Conservation (phyloP, 2,797 vertebrate species). For the Cyprinodon diabolis region DNA sequence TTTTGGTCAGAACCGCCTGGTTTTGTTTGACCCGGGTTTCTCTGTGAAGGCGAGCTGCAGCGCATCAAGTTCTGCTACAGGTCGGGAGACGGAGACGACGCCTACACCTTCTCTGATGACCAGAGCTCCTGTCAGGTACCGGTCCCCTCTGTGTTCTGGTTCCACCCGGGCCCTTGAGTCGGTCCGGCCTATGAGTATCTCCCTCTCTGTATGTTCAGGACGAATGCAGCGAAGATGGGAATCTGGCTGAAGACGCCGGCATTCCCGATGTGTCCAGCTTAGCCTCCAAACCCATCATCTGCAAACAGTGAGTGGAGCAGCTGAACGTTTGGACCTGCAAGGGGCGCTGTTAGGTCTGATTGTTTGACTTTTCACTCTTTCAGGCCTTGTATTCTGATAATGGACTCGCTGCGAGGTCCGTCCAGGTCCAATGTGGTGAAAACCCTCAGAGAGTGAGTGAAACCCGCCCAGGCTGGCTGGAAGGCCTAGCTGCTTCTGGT, state of each 20-base stretch:
- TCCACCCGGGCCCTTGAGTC: fast-evolving
- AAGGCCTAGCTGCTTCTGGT: too few species aligned
- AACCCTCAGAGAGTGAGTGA: slow-evolving; percentile 95
- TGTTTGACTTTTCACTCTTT: not conserved
- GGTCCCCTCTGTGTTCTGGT: not conserved
- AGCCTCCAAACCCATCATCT: slow-evolving; percentile 84
- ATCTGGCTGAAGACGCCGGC: slow-evolving; percentile 84
- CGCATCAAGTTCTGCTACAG: slow-evolving; percentile 90
- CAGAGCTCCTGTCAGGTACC: slow-evolving; percentile 91
- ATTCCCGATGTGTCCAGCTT: slow-evolving; percentile 80
- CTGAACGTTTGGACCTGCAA: not conserved
- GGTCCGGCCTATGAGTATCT: not conserved
- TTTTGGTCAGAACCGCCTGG: too few species aligned
- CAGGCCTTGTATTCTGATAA: slow-evolving; percentile 97
- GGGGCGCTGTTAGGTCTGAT: not conserved
- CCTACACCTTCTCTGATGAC: slow-evolving; percentile 90
- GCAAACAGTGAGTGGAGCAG: slow-evolving; percentile 89
- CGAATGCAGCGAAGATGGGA: slow-evolving; percentile 92
- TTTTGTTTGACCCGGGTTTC: not conserved
- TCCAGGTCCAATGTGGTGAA: slow-evolving; percentile 93
- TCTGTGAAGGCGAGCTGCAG: slow-evolving; percentile 86
- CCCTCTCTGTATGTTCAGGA: slow-evolving; percentile 71
- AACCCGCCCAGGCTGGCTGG: too few species aligned
- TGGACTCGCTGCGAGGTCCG: slow-evolving; percentile 96
- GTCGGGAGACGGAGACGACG: slow-evolving; percentile 79